These are phyloP conservation scores for Campoplex nolae DNA, from an alignment of 2,888 invertebrate genomes.

Conservation along the genomic window DNA sequence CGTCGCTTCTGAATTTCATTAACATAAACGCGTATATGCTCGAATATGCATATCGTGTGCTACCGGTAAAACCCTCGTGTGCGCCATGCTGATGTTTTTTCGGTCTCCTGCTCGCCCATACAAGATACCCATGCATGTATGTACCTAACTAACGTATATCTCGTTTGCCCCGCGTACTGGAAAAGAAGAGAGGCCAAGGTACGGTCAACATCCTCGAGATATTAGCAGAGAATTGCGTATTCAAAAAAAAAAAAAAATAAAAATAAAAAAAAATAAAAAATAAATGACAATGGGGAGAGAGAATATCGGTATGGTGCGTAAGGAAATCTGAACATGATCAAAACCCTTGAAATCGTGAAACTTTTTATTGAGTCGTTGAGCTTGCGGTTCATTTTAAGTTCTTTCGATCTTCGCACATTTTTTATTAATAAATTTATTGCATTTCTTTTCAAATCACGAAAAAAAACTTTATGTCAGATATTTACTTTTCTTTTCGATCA, in stretches of 20 bases:
- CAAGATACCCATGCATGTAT: conserved; percentile 18
- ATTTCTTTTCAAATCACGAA: neutral
- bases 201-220: conserved; percentile 59
- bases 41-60: conserved; percentile 69
- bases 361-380: neutral
- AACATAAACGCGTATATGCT: conserved; percentile 73
- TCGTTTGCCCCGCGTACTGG: conserved; percentile 7
- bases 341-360: neutral
- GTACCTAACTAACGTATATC: conserved; percentile 20
- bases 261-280: neutral
- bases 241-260: neutral
- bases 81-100: conserved; percentile 62
- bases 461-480: neutral
- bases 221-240: conserved; percentile 32
- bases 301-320: neutral
- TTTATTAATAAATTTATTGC: neutral
- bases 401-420: neutral
- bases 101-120: conserved; percentile 43
- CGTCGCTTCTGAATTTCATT: conserved; percentile 77
- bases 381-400: neutral
- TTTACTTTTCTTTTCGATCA: neutral
- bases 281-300: neutral
- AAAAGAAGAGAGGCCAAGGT: conserved; percentile 23
- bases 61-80: conserved; percentile 64
- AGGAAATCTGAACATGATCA: neutral